Evolutionary conservation across 2,113 vertebrate genomes (phyloP), one percentile per base, ranked within the genome.

Genomic region (Microtus ochrogaster): DNA sequence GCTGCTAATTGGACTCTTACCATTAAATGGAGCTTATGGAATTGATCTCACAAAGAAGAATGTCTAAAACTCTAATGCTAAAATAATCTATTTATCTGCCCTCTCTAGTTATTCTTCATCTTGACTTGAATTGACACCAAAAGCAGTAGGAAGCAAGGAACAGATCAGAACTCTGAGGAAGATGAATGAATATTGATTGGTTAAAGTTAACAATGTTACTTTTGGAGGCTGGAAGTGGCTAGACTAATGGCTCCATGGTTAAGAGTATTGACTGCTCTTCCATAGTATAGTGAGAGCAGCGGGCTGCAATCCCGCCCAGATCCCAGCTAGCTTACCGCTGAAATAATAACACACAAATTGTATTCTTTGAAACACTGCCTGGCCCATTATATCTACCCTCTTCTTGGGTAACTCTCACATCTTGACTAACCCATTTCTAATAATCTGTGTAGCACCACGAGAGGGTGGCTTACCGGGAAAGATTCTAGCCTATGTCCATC

Each of bases 21-120:
- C 55, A 72, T 89, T 63, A 92, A 94, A 93, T 78, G 84, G 52
- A 94, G 92, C 96, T 94, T 66, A 61, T 81, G n/a, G 52, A 86
- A 76, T 83, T 87, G 14, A 87, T 47, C 17, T 22, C 78, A 91
- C n/a, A 78, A 28, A 91, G 92, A 86, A 47, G 5, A 96, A 89
- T 93, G 14, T 44, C 89, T 36, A 17, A 52, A 81, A 65, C 49
- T 90, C 28, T 77, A 96, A 81, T 33, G 55, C 16, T 88, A 84
- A 96, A 58, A 28, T 58, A 58, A 76, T 92, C 7, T 21, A 52
- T 93, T 94, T 94, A 91, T 82, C 28, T 74, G 13, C 7, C 39
- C 30, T 76, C n/a, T 12, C 22, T 63, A 74, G 39, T 63, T 77
- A 63, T 82, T 52, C 44, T 70, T 70, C 33, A 58, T 58, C 30